Evolutionary conservation across 2,888 invertebrate species (phyloP).

Genomic region (Anthrax anthrax): DNA sequence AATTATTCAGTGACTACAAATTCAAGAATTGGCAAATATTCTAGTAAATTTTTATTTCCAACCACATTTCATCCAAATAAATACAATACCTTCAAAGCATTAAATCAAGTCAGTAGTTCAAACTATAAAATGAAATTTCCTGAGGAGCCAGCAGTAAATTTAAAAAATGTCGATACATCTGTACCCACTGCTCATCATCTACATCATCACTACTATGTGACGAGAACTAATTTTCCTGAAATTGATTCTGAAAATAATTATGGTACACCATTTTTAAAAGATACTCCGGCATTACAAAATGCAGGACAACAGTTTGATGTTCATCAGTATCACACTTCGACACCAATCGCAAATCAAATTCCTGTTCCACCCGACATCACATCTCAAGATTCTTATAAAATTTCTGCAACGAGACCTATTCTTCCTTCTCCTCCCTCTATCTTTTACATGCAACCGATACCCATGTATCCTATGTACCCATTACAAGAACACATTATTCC

Average conservation of each 20-base stretch:
- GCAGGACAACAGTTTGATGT: not conserved
- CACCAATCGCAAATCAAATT: conserved; percentile 10
- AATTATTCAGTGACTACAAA: conserved; percentile 8
- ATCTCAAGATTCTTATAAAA: conserved; percentile 1
- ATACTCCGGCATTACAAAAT: no score
- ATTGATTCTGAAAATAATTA: not conserved
- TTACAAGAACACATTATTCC: conserved; percentile 19
- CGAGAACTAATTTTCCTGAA: conserved; percentile 1
- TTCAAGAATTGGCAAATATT: conserved; percentile 20
- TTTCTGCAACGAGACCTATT: conserved; percentile 14
- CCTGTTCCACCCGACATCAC: conserved; percentile 7
- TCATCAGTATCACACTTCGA: not conserved
- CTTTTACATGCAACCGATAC: conserved; percentile 13
- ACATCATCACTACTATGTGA: conserved; percentile 34
- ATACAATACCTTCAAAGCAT: conserved; percentile 6
- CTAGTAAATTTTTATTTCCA: conserved; percentile 16
- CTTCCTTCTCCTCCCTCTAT: conserved; percentile 10
- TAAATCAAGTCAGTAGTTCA: not conserved
- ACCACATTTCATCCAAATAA: conserved; percentile 29
- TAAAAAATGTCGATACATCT: not conserved
- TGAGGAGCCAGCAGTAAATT: not conserved
- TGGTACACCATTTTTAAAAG: not conserved
- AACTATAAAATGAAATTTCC: not conserved
- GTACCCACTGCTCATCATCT: conserved; percentile 26
- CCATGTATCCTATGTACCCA: conserved; percentile 9